These are phyloP conservation scores for Andrena fulva DNA, from an alignment of 2,888 invertebrate genomes.

Conservation along the genomic window DNA sequence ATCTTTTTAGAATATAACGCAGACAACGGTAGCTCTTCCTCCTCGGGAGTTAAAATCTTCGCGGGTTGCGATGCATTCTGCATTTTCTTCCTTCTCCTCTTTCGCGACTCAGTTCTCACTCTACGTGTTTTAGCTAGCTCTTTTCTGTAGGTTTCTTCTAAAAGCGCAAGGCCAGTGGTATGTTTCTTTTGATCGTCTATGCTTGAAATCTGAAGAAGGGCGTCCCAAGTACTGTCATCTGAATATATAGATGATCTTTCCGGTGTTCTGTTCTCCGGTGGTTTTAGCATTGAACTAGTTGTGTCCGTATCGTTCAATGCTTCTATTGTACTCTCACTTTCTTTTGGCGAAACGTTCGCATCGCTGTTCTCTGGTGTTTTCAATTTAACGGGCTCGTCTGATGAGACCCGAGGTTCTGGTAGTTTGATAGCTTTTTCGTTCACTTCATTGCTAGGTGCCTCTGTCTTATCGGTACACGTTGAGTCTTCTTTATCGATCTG, in stretches of 20 bases:
- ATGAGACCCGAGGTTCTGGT: not conserved
- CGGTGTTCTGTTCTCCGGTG: conserved; percentile 13
- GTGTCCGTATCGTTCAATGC: not conserved
- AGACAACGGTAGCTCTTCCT: conserved; percentile 67
- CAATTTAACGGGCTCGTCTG: not conserved
- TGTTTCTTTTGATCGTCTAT: conserved; percentile 47
- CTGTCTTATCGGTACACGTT: not conserved
- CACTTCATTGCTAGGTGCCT: not conserved
- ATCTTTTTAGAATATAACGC: conserved; percentile 55
- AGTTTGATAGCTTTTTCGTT: not conserved
- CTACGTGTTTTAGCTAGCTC: conserved; percentile 70
- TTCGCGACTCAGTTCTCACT: conserved; percentile 51
- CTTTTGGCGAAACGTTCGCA: not conserved
- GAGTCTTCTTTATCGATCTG: not conserved
- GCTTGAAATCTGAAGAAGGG: conserved; percentile 50
- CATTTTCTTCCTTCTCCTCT: conserved; percentile 64
- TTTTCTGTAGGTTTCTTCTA: conserved; percentile 78
- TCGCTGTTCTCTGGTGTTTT: not conserved
- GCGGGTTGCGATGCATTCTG: conserved; percentile 18
- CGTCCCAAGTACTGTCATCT: conserved; percentile 81
- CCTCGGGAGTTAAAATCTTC: conserved; percentile 57
- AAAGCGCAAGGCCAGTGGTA: conserved; percentile 76
- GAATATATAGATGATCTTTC: conserved; percentile 76
- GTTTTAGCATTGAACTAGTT: not conserved
- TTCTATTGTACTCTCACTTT: not conserved